Conservation (phyloP, 37 sponge, comb jelly and placozoan genomes). For the Agelas oroides region DNA sequence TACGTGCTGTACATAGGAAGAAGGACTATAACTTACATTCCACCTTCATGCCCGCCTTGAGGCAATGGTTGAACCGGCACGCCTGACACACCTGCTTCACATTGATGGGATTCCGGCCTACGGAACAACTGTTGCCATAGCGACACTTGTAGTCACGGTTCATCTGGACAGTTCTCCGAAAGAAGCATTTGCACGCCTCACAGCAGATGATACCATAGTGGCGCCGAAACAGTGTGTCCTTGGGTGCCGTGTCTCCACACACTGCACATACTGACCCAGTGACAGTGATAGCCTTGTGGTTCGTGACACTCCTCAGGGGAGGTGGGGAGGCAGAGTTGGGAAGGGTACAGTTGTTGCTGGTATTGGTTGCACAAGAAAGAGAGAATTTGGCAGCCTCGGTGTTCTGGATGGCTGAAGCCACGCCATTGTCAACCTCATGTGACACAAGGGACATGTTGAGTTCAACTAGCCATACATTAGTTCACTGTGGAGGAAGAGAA, state of each 20-base stretch:
- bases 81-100: slow-evolving; percentile 90
- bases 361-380: no score
- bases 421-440: not conserved
- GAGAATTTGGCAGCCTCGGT: not conserved
- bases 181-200: slow-evolving; percentile 98
- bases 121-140: slow-evolving; percentile 65
- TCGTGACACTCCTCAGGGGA: not conserved
- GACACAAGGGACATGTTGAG: not conserved
- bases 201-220: slow-evolving; percentile 95
- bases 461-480: no score
- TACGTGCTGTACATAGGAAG: no score
- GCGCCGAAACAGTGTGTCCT: slow-evolving; percentile 50
- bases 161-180: slow-evolving; percentile 93
- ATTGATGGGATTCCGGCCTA: slow-evolving; percentile 73
- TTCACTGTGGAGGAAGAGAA: no score
- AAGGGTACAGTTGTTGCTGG: not conserved
- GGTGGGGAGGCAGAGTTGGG: slow-evolving; percentile 1
- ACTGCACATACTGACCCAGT: slow-evolving; percentile 76
- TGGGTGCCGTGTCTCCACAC: slow-evolving; percentile 73
- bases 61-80: slow-evolving; percentile 91
- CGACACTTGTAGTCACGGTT: slow-evolving; percentile 89
- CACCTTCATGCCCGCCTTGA: slow-evolving; percentile 88
- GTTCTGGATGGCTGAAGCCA: not conserved
- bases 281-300: not conserved
- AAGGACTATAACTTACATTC: slow-evolving; percentile 69